Conservation (phyloP, 2,888 invertebrate genomes). For the Dicyrtomina minuta region DNA sequence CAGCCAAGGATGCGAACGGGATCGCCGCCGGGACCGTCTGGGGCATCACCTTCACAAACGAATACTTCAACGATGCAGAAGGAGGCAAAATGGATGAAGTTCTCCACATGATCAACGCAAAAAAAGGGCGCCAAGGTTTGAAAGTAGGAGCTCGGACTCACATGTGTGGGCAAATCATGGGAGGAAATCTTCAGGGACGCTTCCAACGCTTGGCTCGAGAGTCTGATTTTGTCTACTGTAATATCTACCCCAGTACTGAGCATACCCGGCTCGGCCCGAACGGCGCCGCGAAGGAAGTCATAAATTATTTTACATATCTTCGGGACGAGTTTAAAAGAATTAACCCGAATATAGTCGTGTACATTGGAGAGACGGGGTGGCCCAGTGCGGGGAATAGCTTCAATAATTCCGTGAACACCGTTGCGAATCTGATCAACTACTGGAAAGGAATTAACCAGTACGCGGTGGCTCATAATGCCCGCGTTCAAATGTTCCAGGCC, state of each 20-base stretch:
- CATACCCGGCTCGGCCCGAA: conserved; percentile 38
- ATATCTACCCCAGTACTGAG: conserved; percentile 45
- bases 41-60: conserved; percentile 50
- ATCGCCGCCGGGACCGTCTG: conserved; percentile 47
- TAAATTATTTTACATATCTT: conserved; percentile 44
- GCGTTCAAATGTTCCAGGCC: conserved; percentile 52
- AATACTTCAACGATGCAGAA: conserved; percentile 37
- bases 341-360: conserved; percentile 46
- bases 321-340: conserved; percentile 43
- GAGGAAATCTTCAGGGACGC: conserved; percentile 40
- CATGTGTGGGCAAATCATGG: conserved; percentile 39
- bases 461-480: conserved; percentile 37
- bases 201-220: conserved; percentile 42
- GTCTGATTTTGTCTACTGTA: conserved; percentile 52
- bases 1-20: conserved; percentile 48
- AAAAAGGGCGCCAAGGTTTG: conserved; percentile 43
- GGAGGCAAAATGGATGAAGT: conserved; percentile 33
- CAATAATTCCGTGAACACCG: conserved; percentile 42
- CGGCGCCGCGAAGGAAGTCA: conserved; percentile 44
- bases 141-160: conserved; percentile 48
- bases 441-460: conserved; percentile 46
- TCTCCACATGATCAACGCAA: conserved; percentile 44
- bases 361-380: conserved; percentile 53
- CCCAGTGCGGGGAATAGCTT: conserved; percentile 39
- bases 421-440: conserved; percentile 42